Evolutionary conservation across 2,797 vertebrate genomes (phyloP).

Genomic region (Petrocephalus sullivani): DNA sequence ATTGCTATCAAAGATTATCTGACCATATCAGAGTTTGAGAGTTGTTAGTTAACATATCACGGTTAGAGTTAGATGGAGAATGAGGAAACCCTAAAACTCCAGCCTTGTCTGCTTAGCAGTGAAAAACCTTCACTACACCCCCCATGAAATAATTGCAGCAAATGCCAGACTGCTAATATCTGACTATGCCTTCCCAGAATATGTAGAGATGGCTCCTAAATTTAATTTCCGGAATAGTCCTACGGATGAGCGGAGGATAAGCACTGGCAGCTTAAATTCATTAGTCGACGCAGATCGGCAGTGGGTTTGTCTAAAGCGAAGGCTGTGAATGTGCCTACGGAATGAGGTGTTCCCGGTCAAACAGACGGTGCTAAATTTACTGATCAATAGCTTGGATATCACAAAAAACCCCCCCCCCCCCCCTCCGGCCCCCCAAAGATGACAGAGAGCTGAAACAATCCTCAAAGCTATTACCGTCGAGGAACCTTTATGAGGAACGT

Average conservation of each 20-base stretch:
- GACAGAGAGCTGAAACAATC: conserved; percentile 28
- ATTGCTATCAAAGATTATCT: not conserved
- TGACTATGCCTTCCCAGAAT: not conserved
- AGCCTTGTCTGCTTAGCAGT: not conserved
- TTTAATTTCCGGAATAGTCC: not conserved
- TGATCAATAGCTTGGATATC: conserved; percentile 36
- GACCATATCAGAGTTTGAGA: not conserved
- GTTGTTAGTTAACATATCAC: not conserved
- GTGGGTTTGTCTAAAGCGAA: not conserved
- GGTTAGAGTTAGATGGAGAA: not conserved
- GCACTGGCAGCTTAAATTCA: not conserved
- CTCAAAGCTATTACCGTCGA: conserved; percentile 32
- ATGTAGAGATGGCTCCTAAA: not conserved
- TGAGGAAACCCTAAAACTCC: not conserved
- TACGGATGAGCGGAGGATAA: not conserved
- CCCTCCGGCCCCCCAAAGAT: not conserved
- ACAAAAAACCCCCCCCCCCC: conserved; percentile 25
- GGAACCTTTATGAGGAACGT: conserved; percentile 14
- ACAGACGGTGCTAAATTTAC: conserved; percentile 30
- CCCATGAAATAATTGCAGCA: not conserved
- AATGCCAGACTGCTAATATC: not conserved
- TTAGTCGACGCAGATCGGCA: not conserved
- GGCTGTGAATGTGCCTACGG: not conserved
- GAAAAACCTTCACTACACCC: not conserved
- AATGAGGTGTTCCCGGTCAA: conserved; percentile 9